Conservation (phyloP, 2,888 invertebrate species). For the Pyrrhosoma nymphula region DNA sequence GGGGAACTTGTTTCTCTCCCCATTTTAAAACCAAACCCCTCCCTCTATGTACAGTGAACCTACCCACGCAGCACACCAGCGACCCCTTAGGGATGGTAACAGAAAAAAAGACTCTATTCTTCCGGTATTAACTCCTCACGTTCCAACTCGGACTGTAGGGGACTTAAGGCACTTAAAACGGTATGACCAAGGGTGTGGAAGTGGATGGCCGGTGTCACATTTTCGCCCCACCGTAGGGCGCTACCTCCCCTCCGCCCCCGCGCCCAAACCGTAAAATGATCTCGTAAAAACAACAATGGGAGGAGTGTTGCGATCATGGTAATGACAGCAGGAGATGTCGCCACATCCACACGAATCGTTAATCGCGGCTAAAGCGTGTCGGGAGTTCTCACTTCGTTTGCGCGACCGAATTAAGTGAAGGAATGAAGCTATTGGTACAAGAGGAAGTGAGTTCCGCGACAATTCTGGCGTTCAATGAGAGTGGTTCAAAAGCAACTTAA, state of each 20-base stretch:
- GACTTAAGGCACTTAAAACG: neutral
- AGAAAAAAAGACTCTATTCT: neutral
- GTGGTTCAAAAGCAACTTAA: no score
- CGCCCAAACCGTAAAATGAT: neutral
- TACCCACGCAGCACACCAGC: neutral
- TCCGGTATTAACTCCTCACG: neutral
- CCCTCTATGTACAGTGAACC: neutral
- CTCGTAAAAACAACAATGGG: neutral
- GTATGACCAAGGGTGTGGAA: neutral
- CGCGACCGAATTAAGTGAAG: neutral
- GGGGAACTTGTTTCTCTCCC: neutral
- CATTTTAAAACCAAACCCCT: neutral
- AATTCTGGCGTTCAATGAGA: no score
- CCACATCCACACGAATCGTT: neutral
- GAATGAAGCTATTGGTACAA: no score
- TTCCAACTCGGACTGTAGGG: neutral
- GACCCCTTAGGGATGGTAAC: neutral
- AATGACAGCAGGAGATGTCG: neutral
- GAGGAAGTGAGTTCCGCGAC: no score
- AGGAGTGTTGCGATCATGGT: neutral
- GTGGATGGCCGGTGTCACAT: neutral
- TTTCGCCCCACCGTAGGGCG: neutral
- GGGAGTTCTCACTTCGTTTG: neutral
- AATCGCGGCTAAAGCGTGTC: neutral
- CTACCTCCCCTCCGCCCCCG: neutral